phyloP scores from a whole-genome alignment of 2,797 vertebrate genomes.

The Crenichthys baileyi region DNA sequence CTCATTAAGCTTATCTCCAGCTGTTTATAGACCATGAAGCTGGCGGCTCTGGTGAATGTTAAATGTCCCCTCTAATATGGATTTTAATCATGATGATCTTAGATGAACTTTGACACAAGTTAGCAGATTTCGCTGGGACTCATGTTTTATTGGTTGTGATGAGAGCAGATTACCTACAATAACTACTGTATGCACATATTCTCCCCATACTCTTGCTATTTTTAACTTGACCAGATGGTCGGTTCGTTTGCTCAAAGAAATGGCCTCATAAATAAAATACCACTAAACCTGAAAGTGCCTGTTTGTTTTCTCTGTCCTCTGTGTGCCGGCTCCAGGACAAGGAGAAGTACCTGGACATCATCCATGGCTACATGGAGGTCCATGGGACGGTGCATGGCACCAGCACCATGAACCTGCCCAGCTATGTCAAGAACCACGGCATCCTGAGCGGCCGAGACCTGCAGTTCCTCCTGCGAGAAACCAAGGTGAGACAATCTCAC shows the following conservation, averaged over 20 bases:
- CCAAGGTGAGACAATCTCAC: constrained; percentile 83
- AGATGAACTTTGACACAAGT: not conserved
- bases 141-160: not conserved
- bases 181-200: constrained; percentile 30
- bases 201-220: constrained; percentile 35
- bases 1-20: too few species aligned
- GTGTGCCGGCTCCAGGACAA: constrained; percentile 84
- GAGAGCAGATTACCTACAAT: constrained; percentile 9
- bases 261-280: not conserved
- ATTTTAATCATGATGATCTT: not conserved
- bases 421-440: constrained; percentile 96
- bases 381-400: constrained; percentile 96
- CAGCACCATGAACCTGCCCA: constrained; percentile 91
- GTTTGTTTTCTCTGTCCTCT: too few species aligned
- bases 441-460: constrained; percentile 97
- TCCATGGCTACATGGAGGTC: constrained; percentile 95
- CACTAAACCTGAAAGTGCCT: not conserved
- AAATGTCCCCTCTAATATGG: not conserved
- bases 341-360: constrained; percentile 92
- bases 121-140: not conserved
- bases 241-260: constrained; percentile 34
- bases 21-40: not conserved
- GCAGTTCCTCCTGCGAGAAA: constrained; percentile 95
- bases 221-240: constrained; percentile 64
- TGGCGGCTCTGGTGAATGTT: not conserved